A percentile compares a stretch with the other conserved stretches of the same genome.
Conservation (phyloP, 92 coral and sea anemone genomes). For the Porites cylindrica region DNA sequence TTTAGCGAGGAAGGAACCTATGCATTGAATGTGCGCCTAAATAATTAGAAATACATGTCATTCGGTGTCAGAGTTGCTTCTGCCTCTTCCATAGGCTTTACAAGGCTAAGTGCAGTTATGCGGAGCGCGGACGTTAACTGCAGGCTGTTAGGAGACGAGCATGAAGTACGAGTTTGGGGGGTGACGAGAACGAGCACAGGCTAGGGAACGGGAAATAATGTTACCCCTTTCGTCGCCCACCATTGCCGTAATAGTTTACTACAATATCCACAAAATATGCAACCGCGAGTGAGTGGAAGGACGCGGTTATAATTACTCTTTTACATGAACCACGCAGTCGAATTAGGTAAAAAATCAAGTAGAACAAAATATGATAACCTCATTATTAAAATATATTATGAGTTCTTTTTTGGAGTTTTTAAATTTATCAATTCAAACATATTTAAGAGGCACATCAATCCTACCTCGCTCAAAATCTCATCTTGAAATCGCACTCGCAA, state of each 20-base stretch:
- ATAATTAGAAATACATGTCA: background rate
- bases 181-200: too few relatives aligned
- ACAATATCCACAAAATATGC: too few relatives aligned
- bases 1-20: background rate
- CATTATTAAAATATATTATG: background rate
- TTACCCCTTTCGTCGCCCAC: too few relatives aligned
- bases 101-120: too few relatives aligned
- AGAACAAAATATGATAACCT: background rate
- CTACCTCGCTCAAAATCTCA: slow-evolving; percentile 16
- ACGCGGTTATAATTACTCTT: background rate
- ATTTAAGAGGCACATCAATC: background rate
- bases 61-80: background rate
- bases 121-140: too few relatives aligned
- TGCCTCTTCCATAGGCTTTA: too few relatives aligned
- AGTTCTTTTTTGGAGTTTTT: background rate
- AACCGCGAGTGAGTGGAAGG: too few relatives aligned
- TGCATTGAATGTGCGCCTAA: background rate
- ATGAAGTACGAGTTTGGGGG: too few relatives aligned
- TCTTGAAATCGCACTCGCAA: slow-evolving; percentile 22
- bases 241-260: too few relatives aligned
- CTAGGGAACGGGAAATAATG: too few relatives aligned
- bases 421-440: background rate
- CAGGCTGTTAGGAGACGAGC: too few relatives aligned
- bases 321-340: too few relatives aligned
- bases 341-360: background rate